A percentile compares a stretch with the other conserved stretches of the same genome.
These are phyloP conservation scores for Digitonthophagus gazella DNA, from an alignment of 2,888 invertebrate genomes.

Conservation along the genomic window DNA sequence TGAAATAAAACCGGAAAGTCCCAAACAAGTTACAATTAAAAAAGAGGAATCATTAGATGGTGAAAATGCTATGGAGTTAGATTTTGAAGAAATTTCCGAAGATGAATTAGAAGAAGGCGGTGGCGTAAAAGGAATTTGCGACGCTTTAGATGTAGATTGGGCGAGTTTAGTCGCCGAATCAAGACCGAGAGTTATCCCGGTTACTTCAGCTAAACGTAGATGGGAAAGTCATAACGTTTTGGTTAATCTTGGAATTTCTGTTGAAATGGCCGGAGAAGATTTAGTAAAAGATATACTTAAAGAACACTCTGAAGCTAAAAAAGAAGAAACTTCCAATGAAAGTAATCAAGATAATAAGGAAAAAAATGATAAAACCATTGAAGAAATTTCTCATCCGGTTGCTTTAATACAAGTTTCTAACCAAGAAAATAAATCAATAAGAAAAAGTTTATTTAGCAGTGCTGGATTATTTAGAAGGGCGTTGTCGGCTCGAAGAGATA, in stretches of 20 bases:
- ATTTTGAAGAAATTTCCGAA: constrained; percentile 88
- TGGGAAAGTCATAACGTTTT: constrained; percentile 81
- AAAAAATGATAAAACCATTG: constrained; percentile 15
- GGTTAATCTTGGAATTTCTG: constrained; percentile 76
- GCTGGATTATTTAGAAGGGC: constrained; percentile 75
- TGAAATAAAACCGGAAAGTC: constrained; percentile 38
- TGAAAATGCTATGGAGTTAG: constrained; percentile 67
- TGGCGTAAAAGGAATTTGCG: constrained; percentile 72
- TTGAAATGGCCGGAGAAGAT: constrained; percentile 71
- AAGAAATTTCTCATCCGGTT: constrained; percentile 52
- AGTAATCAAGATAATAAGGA: constrained; percentile 26
- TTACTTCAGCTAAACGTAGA: constrained; percentile 64
- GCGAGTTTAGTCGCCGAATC: constrained; percentile 83
- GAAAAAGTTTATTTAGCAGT: constrained; percentile 64
- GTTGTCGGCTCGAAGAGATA: constrained; percentile 74
- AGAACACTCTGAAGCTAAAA: constrained; percentile 43
- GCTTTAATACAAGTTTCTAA: constrained; percentile 63
- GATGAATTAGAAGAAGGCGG: constrained; percentile 85
- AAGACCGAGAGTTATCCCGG: constrained; percentile 55
- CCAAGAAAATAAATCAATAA: constrained; percentile 59
- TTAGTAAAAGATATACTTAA: constrained; percentile 54
- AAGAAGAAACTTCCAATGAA: constrained; percentile 29
- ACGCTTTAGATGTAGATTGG: constrained; percentile 96
- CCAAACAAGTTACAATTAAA: constrained; percentile 35
- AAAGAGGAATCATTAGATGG: constrained; percentile 60